These are phyloP conservation scores for Ernsta delagoae DNA, from an alignment of 2,888 invertebrate species.

Conservation along the genomic window DNA sequence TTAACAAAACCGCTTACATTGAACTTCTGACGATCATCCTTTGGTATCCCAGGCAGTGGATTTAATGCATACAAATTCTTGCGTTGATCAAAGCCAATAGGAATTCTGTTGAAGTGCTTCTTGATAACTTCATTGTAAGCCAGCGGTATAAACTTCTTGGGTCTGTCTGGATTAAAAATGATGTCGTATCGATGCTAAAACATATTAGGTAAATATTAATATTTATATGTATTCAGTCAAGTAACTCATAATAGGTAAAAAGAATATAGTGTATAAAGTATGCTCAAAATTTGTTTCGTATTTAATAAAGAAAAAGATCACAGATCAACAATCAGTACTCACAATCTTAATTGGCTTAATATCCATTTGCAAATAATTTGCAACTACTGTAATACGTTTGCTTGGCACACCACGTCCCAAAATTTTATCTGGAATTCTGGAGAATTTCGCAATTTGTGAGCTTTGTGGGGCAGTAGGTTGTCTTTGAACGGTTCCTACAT, in stretches of 20 bases:
- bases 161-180: slow-evolving; percentile 87
- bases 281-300: too few species aligned
- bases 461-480: not conserved
- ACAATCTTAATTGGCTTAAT: slow-evolving; percentile 76
- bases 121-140: slow-evolving; percentile 66
- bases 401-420: slow-evolving; percentile 60
- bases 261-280: too few species aligned
- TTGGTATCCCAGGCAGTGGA: slow-evolving; percentile 55
- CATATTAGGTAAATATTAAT: slow-evolving; percentile 25
- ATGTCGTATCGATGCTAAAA: slow-evolving; percentile 93
- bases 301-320: not conserved
- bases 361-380: slow-evolving; percentile 87
- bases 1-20: slow-evolving; percentile 50
- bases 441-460: slow-evolving; percentile 44
- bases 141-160: slow-evolving; percentile 85
- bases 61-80: slow-evolving; percentile 86
- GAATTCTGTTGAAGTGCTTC: slow-evolving; percentile 62
- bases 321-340: slow-evolving; percentile 30
- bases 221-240: too few species aligned
- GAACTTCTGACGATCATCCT: slow-evolving; percentile 49
- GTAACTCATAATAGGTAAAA: not conserved
- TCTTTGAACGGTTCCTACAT: not conserved
- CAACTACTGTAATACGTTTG: slow-evolving; percentile 68
- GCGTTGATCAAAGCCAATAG: slow-evolving; percentile 91
- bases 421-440: slow-evolving; percentile 63